phyloP scores from a whole-genome alignment of 2,888 invertebrate genomes.

The Drosophila nr. medialis region DNA sequence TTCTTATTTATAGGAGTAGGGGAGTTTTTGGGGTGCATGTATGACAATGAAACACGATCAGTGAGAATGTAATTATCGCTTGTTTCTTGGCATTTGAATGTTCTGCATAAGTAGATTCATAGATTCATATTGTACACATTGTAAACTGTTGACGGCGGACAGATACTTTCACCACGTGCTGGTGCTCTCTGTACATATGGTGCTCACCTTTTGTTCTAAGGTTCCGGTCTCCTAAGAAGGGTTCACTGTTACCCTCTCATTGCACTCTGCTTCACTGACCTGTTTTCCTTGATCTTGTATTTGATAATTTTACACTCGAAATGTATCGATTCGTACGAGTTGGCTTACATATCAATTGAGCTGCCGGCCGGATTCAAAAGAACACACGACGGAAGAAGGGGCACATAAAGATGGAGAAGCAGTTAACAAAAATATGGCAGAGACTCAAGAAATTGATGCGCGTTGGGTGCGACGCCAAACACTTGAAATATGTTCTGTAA shows the following conservation, averaged over 20 bases:
- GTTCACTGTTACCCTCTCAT: background rate
- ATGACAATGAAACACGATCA: background rate
- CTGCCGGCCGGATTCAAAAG: constrained; percentile 27
- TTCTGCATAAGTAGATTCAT: background rate
- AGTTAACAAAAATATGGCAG: constrained; percentile 25
- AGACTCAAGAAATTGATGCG: constrained; percentile 68
- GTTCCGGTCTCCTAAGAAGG: background rate
- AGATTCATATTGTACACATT: background rate
- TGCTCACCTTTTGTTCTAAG: background rate
- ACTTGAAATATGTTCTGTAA: constrained; percentile 78
- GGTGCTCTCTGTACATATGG: background rate
- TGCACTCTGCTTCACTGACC: background rate
- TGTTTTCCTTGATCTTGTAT: background rate
- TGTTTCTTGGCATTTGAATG: background rate
- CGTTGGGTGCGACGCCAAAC: constrained; percentile 76
- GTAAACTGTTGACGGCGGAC: background rate
- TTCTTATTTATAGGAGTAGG: background rate
- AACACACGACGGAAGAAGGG: background rate
- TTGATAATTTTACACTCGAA: background rate
- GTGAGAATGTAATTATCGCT: background rate
- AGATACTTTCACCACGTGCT: background rate
- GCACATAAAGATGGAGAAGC: background rate
- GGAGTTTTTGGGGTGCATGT: background rate
- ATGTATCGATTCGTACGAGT: constrained; percentile 7
- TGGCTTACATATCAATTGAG: constrained; percentile 73